These are phyloP conservation scores for Lissonota sp. DNA, from an alignment of 2,888 invertebrate genomes.

Conservation along the genomic window DNA sequence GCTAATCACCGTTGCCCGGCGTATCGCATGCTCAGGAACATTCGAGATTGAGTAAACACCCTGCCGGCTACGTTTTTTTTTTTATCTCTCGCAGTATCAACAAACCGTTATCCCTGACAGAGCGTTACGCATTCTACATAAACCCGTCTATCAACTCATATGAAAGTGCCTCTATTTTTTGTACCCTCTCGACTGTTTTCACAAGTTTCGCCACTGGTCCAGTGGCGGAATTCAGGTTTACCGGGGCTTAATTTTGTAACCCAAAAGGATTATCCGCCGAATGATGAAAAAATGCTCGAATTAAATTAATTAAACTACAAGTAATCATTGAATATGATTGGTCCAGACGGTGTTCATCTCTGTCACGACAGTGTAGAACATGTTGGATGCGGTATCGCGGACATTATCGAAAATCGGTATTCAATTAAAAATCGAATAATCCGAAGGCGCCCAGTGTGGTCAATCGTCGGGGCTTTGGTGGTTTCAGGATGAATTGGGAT, in stretches of 20 bases:
- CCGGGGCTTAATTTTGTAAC: too few species aligned
- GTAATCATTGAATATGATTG: too few species aligned
- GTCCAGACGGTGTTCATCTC: too few species aligned
- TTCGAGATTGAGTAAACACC: slow-evolving; percentile 51
- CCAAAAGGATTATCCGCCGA: too few species aligned
- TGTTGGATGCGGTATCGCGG: neutral
- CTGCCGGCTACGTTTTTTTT: slow-evolving; percentile 56
- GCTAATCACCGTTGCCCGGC: slow-evolving; percentile 48
- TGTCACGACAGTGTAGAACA: neutral
- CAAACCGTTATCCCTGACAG: slow-evolving; percentile 1
- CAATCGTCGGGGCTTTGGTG: slow-evolving; percentile 65
- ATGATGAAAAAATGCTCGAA: too few species aligned
- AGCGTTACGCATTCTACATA: neutral
- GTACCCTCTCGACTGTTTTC: slow-evolving; percentile 15
- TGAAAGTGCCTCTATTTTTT: slow-evolving; percentile 14
- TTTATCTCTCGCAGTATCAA: slow-evolving; percentile 30
- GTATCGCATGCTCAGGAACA: slow-evolving; percentile 27
- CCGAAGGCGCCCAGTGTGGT: slow-evolving; percentile 67
- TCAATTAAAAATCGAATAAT: slow-evolving; percentile 65
- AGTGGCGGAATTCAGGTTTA: neutral
- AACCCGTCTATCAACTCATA: neutral
- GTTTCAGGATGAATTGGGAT: slow-evolving; percentile 76
- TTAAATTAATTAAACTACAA: too few species aligned
- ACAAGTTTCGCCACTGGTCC: slow-evolving; percentile 32
- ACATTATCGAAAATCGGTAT: slow-evolving; percentile 64